Base-by-base conservation (phyloP, 2,797 vertebrate species). In the Periophthalmus magnuspinnatus region DNA sequence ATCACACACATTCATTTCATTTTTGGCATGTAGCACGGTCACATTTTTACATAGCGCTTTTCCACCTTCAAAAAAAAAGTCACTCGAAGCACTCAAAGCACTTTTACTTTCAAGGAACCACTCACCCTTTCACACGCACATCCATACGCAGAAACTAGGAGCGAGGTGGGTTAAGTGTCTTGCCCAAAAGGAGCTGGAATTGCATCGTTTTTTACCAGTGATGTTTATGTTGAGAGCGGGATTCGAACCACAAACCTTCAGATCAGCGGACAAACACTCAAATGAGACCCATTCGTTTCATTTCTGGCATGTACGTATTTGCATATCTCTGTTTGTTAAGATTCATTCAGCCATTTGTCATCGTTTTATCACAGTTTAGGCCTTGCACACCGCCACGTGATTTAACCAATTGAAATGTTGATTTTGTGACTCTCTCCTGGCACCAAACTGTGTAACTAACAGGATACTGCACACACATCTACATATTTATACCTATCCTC, bases 401-500 rank as follows among this genome's bases (percentile, higher is more conserved):
- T 9, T 75, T 73, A 45, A 63, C 41, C 22, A 22, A 65, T 61
- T 81, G 62, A 84, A 76, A 60, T 76, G 65, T 83, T 86, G 69
- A 75, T 82, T 84, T 68, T 77, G 72, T 78, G 71, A 82, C 82
- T 67, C 67, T 70, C 75, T 68, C 75, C 79, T 76, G 71, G 38
- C 75, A 77, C 68, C 67, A 81, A 75, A 80, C 86, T 79, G 41
- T 45, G 82, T 74, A 69, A 83, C 87, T 75, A 76, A 84, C 77
- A 71, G 79, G 78, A 84, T 86, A 64, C 65, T 66, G 10, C 74
- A 58, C 68, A 58, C 24, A 65, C 74, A 76, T 85, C 76, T 81
- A 71, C 77, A 87, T 81, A 85, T 86, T 86, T 78, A 83, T 74
- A 84, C 70, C 71, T 34, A 63, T 50, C 71, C 67, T 77, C 68